A percentile compares a stretch with the other conserved stretches of the same genome.
Evolutionary conservation across 2,888 invertebrate species (phyloP).

Genomic region (Acleris laterana): DNA sequence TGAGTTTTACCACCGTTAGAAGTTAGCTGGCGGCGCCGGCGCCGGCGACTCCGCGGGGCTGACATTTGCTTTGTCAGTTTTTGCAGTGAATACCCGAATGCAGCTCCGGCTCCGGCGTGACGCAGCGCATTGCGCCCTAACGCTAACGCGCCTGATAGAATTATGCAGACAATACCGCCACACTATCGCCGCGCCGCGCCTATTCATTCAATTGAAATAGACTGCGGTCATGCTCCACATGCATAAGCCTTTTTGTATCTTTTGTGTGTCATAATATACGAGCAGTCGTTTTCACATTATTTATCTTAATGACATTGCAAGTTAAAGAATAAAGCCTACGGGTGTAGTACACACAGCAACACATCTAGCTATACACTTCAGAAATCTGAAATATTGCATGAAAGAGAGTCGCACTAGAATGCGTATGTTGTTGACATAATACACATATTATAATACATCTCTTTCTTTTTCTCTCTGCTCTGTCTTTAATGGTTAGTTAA

Average conservation of each 20-base stretch:
- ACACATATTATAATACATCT: too few species aligned
- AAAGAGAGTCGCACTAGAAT: too few species aligned
- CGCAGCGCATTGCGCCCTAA: slow-evolving; percentile 61
- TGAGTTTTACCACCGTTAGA: slow-evolving; percentile 73
- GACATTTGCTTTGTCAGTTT: slow-evolving; percentile 61
- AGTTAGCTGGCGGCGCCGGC: slow-evolving; percentile 57
- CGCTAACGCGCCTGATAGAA: slow-evolving; percentile 71
- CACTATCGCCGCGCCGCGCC: slow-evolving; percentile 55
- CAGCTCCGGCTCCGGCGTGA: slow-evolving; percentile 64
- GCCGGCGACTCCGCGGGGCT: slow-evolving; percentile 43
- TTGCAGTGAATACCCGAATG: slow-evolving; percentile 67
- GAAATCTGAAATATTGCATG: too few species aligned
- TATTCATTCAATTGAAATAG: slow-evolving; percentile 42
- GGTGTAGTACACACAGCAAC: too few species aligned
- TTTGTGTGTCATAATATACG: slow-evolving; percentile 25
- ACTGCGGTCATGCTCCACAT: slow-evolving; percentile 36
- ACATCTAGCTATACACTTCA: too few species aligned
- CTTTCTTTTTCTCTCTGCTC: too few species aligned
- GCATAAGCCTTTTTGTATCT: slow-evolving; percentile 31
- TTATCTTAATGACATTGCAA: slow-evolving; percentile 37
- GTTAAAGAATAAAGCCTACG: slow-evolving; percentile 36
- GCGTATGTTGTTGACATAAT: too few species aligned
- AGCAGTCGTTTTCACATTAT: slow-evolving; percentile 33
- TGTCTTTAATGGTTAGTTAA: too few species aligned
- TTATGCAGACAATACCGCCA: slow-evolving; percentile 64